Conservation (phyloP, 1,140 invertebrate genomes). For the Notospermus geniculatus region DNA sequence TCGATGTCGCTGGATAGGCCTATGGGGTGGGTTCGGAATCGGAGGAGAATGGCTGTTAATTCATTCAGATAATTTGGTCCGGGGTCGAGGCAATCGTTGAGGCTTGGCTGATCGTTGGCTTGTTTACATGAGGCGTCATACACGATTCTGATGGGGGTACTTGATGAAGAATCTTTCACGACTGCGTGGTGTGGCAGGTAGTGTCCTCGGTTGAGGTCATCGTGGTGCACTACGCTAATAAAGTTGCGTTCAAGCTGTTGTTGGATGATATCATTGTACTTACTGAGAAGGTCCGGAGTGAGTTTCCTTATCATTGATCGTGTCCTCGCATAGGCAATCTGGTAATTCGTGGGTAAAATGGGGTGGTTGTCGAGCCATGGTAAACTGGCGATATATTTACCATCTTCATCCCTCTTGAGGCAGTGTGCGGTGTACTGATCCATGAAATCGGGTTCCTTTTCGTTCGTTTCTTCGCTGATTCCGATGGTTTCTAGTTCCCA, state of each 20-base stretch:
- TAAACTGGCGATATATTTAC: neutral
- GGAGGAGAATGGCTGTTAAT: conserved; percentile 13
- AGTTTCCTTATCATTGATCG: neutral
- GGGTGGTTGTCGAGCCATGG: neutral
- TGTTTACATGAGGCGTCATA: neutral
- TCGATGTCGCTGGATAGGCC: conserved; percentile 19
- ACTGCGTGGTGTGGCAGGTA: conserved; percentile 7
- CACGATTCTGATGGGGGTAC: neutral
- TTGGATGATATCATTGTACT: neutral
- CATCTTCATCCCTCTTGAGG: neutral
- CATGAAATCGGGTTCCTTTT: too few species aligned
- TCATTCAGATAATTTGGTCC: conserved; percentile 17
- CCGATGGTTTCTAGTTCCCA: conserved; percentile 8
- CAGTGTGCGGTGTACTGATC: too few species aligned
- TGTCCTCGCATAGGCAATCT: neutral
- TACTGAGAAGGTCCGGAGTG: neutral
- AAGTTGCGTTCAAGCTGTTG: neutral
- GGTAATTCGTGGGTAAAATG: neutral
- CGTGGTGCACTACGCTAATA: neutral
- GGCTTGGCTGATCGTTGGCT: neutral
- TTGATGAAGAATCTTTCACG: neutral
- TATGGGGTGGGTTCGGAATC: conserved; percentile 18
- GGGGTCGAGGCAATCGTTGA: conserved; percentile 17
- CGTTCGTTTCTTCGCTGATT: neutral
- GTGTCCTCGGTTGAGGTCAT: neutral